phyloP scores from a whole-genome alignment of 1,140 invertebrate species.

The Mylabris phalerata region DNA sequence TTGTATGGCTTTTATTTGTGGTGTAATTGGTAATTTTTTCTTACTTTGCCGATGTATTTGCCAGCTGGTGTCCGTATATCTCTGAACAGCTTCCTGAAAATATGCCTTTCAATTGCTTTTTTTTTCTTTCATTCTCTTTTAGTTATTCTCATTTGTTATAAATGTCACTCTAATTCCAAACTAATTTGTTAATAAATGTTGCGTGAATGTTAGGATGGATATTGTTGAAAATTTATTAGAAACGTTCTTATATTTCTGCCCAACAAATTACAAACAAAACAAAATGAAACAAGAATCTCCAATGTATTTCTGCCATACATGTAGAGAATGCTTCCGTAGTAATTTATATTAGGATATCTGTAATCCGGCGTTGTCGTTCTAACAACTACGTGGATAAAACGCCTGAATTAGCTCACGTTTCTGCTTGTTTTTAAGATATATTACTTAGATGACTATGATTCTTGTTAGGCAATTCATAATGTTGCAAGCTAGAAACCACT shows the following conservation, averaged over 20 bases:
- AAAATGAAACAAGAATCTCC: too few species aligned
- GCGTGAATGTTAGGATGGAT: too few species aligned
- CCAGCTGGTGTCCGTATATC: slow-evolving; percentile 55
- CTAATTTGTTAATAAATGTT: too few species aligned
- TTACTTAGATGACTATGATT: slow-evolving; percentile 4
- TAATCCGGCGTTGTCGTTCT: slow-evolving; percentile 11
- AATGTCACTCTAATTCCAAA: too few species aligned
- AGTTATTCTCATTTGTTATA: too few species aligned
- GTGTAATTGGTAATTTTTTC: slow-evolving; percentile 25
- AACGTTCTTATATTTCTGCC: too few species aligned
- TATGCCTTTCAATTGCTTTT: not conserved
- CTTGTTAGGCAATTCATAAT: slow-evolving; percentile 14
- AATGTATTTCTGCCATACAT: too few species aligned
- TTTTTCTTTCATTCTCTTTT: not conserved
- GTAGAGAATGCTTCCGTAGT: too few species aligned
- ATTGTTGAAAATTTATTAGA: too few species aligned
- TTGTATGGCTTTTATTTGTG: slow-evolving; percentile 26
- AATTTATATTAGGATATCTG: slow-evolving; percentile 5
- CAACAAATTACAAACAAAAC: too few species aligned
- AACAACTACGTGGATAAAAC: slow-evolving; percentile 5
- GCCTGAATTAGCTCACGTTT: slow-evolving; percentile 16
- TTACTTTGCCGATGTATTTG: slow-evolving; percentile 50
- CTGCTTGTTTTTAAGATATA: slow-evolving; percentile 10
- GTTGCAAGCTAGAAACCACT: slow-evolving; percentile 4
- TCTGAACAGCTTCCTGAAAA: slow-evolving; percentile 47